phyloP scores from a whole-genome alignment of 2,113 vertebrate genomes.

The Strix aluco region DNA sequence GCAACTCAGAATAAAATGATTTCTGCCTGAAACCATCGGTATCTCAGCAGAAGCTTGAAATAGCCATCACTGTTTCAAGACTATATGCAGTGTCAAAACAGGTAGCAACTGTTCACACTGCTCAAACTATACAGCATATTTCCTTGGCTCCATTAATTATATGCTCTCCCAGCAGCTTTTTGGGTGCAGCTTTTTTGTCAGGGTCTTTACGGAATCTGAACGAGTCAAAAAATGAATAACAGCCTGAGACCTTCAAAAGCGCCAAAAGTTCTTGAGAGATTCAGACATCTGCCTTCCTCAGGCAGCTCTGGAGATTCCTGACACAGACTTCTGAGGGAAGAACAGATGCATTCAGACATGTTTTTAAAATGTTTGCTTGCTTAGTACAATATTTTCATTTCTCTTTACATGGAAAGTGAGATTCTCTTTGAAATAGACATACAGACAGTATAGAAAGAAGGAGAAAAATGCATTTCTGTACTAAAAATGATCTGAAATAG shows the following conservation, averaged over 20 bases:
- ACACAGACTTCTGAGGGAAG: neutral
- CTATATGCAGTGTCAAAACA: neutral
- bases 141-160: neutral
- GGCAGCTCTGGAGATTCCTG: neutral
- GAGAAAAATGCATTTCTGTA: neutral
- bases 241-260: constrained; percentile 9
- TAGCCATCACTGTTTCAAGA: neutral
- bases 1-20: neutral
- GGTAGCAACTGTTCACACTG: neutral
- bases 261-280: neutral
- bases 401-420: neutral
- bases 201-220: neutral
- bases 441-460: neutral
- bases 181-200: neutral
- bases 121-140: neutral
- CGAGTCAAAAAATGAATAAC: neutral
- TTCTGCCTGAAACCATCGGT: neutral
- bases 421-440: neutral
- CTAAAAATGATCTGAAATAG: neutral
- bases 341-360: neutral
- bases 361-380: constrained; percentile 12
- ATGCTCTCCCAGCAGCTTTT: neutral
- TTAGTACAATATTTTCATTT: constrained; percentile 15
- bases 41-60: neutral
- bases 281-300: neutral